These are phyloP conservation scores for Odontesthes bonariensis DNA, from an alignment of 2,113 vertebrate species.

Conservation along the genomic window DNA sequence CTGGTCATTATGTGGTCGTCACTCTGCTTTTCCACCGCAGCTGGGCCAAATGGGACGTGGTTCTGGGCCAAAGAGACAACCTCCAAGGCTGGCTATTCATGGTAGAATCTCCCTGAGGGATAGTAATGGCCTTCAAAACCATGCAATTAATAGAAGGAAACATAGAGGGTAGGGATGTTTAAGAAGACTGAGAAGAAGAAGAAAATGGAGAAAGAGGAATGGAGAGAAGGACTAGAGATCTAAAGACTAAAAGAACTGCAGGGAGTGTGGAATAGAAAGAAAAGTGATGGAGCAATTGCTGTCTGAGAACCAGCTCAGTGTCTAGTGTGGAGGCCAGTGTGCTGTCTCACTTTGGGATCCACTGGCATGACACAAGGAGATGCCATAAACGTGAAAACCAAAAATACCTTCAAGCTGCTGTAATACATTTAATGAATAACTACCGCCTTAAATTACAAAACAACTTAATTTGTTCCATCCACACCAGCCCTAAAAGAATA, in stretches of 20 bases:
- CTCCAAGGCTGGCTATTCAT: constrained; percentile 74
- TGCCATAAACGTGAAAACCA: constrained; percentile 67
- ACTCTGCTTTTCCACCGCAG: constrained; percentile 75
- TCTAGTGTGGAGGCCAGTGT: constrained; percentile 43
- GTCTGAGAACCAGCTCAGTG: constrained; percentile 35
- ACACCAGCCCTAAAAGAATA: constrained; percentile 41
- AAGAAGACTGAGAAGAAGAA: constrained; percentile 31
- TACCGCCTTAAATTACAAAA: constrained; percentile 66
- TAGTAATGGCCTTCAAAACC: constrained; percentile 63
- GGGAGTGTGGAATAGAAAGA: constrained; percentile 21
- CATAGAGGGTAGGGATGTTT: constrained; percentile 33
- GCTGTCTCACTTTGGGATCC: constrained; percentile 52
- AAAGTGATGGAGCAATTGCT: constrained; percentile 18
- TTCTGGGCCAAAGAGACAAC: constrained; percentile 69
- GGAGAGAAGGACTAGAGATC: constrained; percentile 16
- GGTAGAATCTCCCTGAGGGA: constrained; percentile 65
- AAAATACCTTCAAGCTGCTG: constrained; percentile 63
- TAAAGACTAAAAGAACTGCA: constrained; percentile 13
- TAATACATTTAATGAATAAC: constrained; percentile 73
- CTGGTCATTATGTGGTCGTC: constrained; percentile 77
- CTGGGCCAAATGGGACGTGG: constrained; percentile 72
- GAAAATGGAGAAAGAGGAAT: constrained; percentile 8
- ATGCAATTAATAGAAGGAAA: constrained; percentile 73
- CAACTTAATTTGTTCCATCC: constrained; percentile 51
- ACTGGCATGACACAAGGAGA: constrained; percentile 53